Base-by-base conservation (phyloP, 2,113 vertebrate species). In the Typhlomys cinereus region DNA sequence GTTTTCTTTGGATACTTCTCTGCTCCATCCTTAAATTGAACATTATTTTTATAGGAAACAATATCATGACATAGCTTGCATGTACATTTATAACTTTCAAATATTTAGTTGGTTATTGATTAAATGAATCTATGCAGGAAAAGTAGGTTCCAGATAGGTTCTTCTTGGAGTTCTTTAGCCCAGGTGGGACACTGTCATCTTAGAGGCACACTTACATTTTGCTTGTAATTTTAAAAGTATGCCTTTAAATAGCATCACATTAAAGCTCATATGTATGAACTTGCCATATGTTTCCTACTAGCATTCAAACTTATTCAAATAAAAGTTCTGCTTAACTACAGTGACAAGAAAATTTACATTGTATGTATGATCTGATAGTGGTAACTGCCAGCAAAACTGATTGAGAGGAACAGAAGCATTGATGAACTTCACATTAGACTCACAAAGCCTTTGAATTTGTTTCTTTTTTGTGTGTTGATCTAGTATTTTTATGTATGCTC, bases 51-150 rank as follows among this genome's bases (percentile, higher is more conserved):
- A 15, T n/a, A 66, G 67, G 36, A 84, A 85, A 73, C 17, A 83
- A 0, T 76, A 7, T 76, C 66, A 36, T 0, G n/a, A 6, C 10
- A 59, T 67, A 31, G 23, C 46, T 71, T 64, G 25, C 39, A 59
- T 80, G 31, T 6, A 14, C 50, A 82, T 91, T 92, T 18, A 54
- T 64, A 85, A n/a, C 27, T 95, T 93, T 71, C 12, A 57, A 88
- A 88, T 82, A 78, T 46, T 59, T 75, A 79, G 25, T 46, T 71
- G 61, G 59, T 31, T 82, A 44, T 50, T 64, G 29, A 89, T 17
- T 52, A 80, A 84, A 70, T 50, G 17, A 85, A 69, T 82, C 29
- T 81, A 52, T 61, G 82, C 75, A 64, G 39, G 1, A 66, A 73
- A 94, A 85, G 36, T 78, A 48, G 31, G 0, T 14, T 64, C 74